Evolutionary conservation across 1,140 invertebrate species (phyloP), one percentile per base, ranked within the genome.

Genomic region (Trachelipus rathkii): DNA sequence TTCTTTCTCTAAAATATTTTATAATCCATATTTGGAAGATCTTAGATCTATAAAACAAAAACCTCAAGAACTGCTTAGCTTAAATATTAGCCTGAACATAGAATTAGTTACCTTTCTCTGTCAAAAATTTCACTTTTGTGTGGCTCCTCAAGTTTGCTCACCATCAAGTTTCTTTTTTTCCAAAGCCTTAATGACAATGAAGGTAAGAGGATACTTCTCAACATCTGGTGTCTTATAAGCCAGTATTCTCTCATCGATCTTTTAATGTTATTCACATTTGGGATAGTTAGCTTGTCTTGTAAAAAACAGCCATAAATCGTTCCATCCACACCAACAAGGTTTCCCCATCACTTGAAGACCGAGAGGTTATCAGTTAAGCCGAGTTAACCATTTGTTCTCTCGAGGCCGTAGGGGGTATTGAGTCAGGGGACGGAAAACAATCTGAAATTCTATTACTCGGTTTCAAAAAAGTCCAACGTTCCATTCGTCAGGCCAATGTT

Each of bases 171-270:
- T 19, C 50, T 60, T 60, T n/a, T n/a, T 60, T 60, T 60, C 50
- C 50, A 19, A 60, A 19, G 11, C 2, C 50, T 8, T 4, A 8
- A 3, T 2, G 8, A 2, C 2, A 3, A 2, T 60, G 2, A 19
- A 60, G 50, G 8, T 60, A 60, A 19, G 11, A 60, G 19, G 50
- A 13, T 60, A 60, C 19, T 60, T 60, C 8, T 13, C 19, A 15
- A 60, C 50, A 60, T 60, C 50, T 19, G 50, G 50, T 60, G 19
- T 19, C 50, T 60, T 60, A 60, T 19, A n/a, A 60, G 50, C 50
- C 50, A 60, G 8, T 60, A 60, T 60, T 8, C 8, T 60, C 11
- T 60, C 50, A 15, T 60, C 19, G 19, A 60, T 19, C 8, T 60
- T 19, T 19, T n/a, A n/a, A 19, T 60, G 11, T 3, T 19, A 8